Percentiles rank a stretch among this genome's conserved stretches.
Conservation (phyloP, 2,113 vertebrate genomes). For the Naja naja region DNA sequence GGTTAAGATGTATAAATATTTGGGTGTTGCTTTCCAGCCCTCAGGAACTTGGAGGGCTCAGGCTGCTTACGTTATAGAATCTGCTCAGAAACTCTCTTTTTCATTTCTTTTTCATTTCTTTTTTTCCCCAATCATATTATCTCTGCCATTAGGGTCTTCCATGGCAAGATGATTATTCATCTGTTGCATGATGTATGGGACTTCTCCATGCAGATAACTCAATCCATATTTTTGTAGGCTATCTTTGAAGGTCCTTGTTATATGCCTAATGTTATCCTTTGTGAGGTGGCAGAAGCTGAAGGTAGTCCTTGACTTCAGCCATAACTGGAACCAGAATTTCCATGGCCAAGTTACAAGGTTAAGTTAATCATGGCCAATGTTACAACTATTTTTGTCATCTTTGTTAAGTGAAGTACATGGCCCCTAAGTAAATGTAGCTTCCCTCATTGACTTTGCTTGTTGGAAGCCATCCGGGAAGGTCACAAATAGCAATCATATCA, state of each 20-base stretch:
- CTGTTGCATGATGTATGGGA: neutral
- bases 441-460: neutral
- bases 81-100: neutral
- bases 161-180: neutral
- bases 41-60: neutral
- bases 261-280: neutral
- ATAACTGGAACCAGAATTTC: neutral
- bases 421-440: neutral
- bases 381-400: neutral
- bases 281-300: neutral
- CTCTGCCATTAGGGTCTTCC: neutral
- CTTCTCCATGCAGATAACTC: neutral
- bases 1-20: neutral
- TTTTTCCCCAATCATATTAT: neutral
- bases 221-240: neutral
- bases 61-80: neutral
- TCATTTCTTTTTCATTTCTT: neutral
- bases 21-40: neutral
- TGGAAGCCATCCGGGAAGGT: neutral
- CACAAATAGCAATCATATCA: neutral
- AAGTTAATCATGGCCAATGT: neutral
- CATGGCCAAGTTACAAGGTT: neutral
- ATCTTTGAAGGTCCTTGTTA: neutral
- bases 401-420: neutral
- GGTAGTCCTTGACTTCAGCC: neutral